Percentiles rank a stretch among this genome's conserved stretches.
These are phyloP conservation scores for Acronicta alni DNA, from an alignment of 2,888 invertebrate genomes.

Conservation along the genomic window DNA sequence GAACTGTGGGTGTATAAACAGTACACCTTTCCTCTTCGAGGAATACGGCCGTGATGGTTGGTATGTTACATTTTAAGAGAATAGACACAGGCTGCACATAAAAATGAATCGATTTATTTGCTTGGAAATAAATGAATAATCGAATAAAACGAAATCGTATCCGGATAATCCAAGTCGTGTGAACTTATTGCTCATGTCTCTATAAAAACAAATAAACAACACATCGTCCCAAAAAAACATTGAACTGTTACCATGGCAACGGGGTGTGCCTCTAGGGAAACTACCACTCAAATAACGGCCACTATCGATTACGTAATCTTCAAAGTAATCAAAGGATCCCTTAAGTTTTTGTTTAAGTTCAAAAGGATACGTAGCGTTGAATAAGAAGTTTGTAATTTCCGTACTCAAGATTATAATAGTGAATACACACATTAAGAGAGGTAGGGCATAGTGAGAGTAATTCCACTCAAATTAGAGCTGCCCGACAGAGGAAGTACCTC, in stretches of 20 bases:
- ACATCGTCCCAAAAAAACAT: constrained; percentile 1
- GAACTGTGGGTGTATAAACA: too few relatives aligned
- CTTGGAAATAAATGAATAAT: too few relatives aligned
- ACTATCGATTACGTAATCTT: constrained; percentile 7
- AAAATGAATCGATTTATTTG: too few relatives aligned
- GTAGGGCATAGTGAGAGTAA: too few relatives aligned
- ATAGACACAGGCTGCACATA: too few relatives aligned
- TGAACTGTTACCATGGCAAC: constrained; percentile 11
- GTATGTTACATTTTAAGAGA: too few relatives aligned
- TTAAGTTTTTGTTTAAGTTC: constrained; percentile 3
- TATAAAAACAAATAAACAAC: constrained; percentile 5
- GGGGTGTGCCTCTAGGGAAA: neutral
- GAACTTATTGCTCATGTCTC: neutral
- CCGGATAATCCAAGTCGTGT: neutral
- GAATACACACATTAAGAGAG: too few relatives aligned
- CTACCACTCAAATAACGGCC: neutral
- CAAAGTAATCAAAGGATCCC: neutral
- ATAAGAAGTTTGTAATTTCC: neutral
- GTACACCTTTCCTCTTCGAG: too few relatives aligned
- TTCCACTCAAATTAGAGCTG: too few relatives aligned
- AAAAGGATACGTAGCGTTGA: neutral
- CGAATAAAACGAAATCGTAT: too few relatives aligned
- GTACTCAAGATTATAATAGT: neutral
- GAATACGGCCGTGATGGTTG: too few relatives aligned
- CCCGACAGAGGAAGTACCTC: too few relatives aligned